phyloP scores from a whole-genome alignment of 2,888 invertebrate species.

The Drosophila borealis region DNA sequence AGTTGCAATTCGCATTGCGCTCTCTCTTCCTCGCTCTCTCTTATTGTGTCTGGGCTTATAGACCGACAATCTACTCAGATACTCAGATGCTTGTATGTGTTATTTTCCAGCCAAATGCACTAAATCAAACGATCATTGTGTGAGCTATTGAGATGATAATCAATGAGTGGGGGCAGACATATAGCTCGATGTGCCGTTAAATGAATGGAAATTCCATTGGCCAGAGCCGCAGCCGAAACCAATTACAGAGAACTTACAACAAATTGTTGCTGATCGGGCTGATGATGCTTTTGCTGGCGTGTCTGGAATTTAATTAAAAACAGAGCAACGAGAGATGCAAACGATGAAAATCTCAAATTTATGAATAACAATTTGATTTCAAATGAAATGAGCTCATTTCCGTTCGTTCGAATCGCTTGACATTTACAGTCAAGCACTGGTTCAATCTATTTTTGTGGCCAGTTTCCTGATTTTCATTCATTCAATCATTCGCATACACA shows the following conservation, averaged over 20 bases:
- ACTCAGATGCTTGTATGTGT: slow-evolving; percentile 24
- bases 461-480: slow-evolving; percentile 69
- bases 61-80: slow-evolving; percentile 8
- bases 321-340: slow-evolving; percentile 32
- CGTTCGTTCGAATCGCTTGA: slow-evolving; percentile 59
- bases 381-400: slow-evolving; percentile 78
- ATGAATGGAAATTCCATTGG: slow-evolving; percentile 73
- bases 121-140: slow-evolving; percentile 67
- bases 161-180: slow-evolving; percentile 45
- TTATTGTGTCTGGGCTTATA: slow-evolving; percentile 7
- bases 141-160: slow-evolving; percentile 65
- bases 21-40: background rate
- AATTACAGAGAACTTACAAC: slow-evolving; percentile 53
- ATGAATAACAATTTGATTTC: slow-evolving; percentile 64
- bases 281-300: slow-evolving; percentile 47
- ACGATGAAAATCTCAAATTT: slow-evolving; percentile 55
- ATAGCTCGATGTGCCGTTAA: slow-evolving; percentile 65
- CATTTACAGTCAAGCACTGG: slow-evolving; percentile 46
- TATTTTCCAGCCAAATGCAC: slow-evolving; percentile 64
- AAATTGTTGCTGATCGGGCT: slow-evolving; percentile 32
- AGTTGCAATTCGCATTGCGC: slow-evolving; percentile 2
- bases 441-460: slow-evolving; percentile 39
- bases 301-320: slow-evolving; percentile 78
- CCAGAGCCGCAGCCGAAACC: slow-evolving; percentile 38
- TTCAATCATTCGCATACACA: slow-evolving; percentile 50